Evolutionary conservation across 35 echinoderm and acorn worm genomes (phyloP).

Genomic region (Patiria miniata): DNA sequence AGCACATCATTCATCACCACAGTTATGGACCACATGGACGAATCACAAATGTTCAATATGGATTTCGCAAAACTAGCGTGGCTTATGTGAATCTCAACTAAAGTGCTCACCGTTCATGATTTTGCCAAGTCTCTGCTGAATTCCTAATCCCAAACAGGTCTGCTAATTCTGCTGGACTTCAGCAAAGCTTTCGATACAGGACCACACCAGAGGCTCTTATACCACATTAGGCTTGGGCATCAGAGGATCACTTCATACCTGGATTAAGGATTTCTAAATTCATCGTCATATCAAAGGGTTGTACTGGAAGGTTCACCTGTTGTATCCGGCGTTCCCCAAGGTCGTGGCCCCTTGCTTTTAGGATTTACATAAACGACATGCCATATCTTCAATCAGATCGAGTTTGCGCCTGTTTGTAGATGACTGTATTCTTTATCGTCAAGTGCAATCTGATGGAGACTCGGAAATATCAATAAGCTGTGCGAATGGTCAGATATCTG

Average conservation of each 20-base stretch:
- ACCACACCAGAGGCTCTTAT: not conserved
- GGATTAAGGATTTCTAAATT: constrained; percentile 29
- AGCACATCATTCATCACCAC: too few species aligned
- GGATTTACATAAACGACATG: constrained; percentile 21
- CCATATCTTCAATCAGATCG: not conserved
- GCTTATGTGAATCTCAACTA: constrained; percentile 7
- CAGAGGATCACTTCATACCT: constrained; percentile 24
- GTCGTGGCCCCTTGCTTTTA: constrained; percentile 25
- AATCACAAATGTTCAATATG: not conserved
- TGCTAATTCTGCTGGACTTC: not conserved
- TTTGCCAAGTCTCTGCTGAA: not conserved
- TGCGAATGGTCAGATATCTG: constrained; percentile 10
- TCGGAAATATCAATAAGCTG: not conserved
- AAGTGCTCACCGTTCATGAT: not conserved
- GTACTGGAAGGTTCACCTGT: constrained; percentile 29
- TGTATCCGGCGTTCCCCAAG: constrained; percentile 36
- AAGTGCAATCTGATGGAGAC: not conserved
- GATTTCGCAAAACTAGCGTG: not conserved
- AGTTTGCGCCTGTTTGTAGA: constrained; percentile 27
- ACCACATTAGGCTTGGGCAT: constrained; percentile 14
- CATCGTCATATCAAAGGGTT: not conserved
- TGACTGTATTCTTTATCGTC: constrained; percentile 49
- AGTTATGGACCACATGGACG: too few species aligned
- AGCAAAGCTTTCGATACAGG: not conserved
- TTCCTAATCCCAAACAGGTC: not conserved